Evolutionary conservation across 35 echinoderm and acorn worm genomes (phyloP).

Genomic region (Acanthaster planci): DNA sequence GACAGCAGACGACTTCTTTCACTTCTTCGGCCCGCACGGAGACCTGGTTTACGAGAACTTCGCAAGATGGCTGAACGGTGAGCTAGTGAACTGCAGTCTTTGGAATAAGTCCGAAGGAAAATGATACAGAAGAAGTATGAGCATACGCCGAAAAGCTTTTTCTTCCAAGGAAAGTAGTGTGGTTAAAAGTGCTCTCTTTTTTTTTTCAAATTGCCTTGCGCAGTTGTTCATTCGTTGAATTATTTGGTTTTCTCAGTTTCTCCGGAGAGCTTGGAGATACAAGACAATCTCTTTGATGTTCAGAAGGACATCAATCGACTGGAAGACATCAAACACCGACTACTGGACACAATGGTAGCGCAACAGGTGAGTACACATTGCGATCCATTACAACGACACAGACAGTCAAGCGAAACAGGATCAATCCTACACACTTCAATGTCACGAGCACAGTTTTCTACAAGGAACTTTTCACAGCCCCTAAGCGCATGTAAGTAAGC

Average conservation of each 20-base stretch:
- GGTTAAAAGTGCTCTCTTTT: too few species aligned
- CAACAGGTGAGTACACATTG: not conserved
- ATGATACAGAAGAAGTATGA: too few species aligned
- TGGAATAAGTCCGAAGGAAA: too few species aligned
- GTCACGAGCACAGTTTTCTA: too few species aligned
- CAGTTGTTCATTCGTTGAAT: not conserved
- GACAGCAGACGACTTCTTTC: not conserved
- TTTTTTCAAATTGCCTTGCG: too few species aligned
- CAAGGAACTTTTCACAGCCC: too few species aligned
- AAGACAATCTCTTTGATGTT: not conserved
- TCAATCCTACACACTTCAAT: too few species aligned
- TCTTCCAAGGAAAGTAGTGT: too few species aligned
- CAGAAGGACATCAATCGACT: not conserved
- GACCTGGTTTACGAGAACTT: slow-evolving; percentile 9
- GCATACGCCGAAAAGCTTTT: too few species aligned
- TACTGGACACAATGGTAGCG: not conserved
- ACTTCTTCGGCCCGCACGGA: not conserved
- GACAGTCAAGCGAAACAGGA: too few species aligned
- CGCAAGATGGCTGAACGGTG: not conserved
- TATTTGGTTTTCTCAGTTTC: not conserved
- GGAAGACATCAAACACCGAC: not conserved
- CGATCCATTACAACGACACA: too few species aligned
- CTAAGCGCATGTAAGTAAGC: too few species aligned
- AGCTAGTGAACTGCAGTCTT: not conserved
- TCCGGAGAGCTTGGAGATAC: not conserved